These are phyloP conservation scores for Nycticryphes semicollaris DNA, from an alignment of 2,113 vertebrate species.

Conservation along the genomic window DNA sequence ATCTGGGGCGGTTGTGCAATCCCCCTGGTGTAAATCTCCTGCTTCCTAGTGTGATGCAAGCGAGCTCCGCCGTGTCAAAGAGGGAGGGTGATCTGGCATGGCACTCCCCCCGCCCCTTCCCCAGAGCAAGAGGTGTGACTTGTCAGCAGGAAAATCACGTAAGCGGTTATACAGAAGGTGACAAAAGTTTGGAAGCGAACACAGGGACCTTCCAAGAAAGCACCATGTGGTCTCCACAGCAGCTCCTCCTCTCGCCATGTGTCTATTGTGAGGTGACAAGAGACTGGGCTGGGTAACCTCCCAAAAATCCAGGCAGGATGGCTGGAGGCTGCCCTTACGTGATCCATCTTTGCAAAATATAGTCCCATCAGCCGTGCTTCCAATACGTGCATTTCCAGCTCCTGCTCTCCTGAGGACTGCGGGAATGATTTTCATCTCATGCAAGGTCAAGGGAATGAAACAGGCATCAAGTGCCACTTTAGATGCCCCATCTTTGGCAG, in stretches of 20 bases:
- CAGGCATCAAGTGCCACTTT: not conserved
- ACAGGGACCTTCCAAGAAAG: not conserved
- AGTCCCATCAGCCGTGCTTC: not conserved
- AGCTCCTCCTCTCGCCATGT: not conserved
- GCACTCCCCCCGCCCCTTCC: not conserved
- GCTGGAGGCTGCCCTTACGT: not conserved
- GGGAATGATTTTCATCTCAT: not conserved
- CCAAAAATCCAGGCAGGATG: not conserved
- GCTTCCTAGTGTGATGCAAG: not conserved
- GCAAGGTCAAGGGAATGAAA: not conserved
- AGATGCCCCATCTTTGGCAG: not conserved
- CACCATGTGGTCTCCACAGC: not conserved
- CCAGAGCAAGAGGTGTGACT: not conserved
- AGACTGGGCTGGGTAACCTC: not conserved
- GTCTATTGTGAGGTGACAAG: not conserved
- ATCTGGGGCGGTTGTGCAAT: constrained; percentile 24
- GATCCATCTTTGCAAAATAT: not conserved
- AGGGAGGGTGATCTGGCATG: not conserved
- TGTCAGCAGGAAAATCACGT: constrained; percentile 3
- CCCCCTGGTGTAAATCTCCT: constrained; percentile 4
- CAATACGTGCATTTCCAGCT: not conserved
- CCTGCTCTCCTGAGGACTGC: not conserved
- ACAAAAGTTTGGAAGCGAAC: not conserved
- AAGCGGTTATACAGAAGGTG: not conserved
- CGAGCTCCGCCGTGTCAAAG: not conserved